Base-by-base conservation (phyloP, 2,113 vertebrate species). In the Ageneiosus marmoratus region DNA sequence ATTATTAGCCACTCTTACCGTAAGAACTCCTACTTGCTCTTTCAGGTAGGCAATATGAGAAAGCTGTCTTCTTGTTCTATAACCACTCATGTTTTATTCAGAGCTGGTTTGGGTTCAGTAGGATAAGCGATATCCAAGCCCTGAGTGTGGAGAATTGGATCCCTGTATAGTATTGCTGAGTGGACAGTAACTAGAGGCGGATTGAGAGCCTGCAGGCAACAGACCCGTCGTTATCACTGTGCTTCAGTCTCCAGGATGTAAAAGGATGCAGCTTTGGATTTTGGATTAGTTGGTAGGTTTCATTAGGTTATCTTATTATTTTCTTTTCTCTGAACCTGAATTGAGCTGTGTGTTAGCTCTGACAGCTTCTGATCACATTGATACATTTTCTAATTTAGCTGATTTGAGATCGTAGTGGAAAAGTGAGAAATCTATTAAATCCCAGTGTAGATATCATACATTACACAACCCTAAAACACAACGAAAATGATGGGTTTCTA, bases 81-180 rank as follows among this genome's bases (percentile, higher is more conserved):
- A 80, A 79, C 60, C 16, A 32, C 83, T 88, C 85, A 88, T 88
- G 46, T 83, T 84, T 88, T 88, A 88, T 88, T 88, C 67, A 86
- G 83, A 77, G 65, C 32, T 83, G 80, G 79, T 77, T 88, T 83
- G 83, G 79, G 83, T 86, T 88, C 60, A 32, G 83, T 41, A 18
- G 81, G 67, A 67, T 75, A 62, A 69, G 83, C 72, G 86, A 87
- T 87, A 87, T 87, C 80, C 46, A 75, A 85, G 65, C 80, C 77
- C 83, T 85, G 63, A 83, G 77, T 69, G 32, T 20, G 29, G 73
- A 32, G 76, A 84, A 88, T 84, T 82, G 72, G 87, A 88, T 70
- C 82, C 53, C 37, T 72, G 79, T 44, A 73, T 27, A 60, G 53
- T 83, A 79, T 82, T 83, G 87, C 87, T 86, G 87, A 88, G 55